These are phyloP conservation scores for Trissolcus japonicus DNA, from an alignment of 2,888 invertebrate genomes.

Conservation along the genomic window DNA sequence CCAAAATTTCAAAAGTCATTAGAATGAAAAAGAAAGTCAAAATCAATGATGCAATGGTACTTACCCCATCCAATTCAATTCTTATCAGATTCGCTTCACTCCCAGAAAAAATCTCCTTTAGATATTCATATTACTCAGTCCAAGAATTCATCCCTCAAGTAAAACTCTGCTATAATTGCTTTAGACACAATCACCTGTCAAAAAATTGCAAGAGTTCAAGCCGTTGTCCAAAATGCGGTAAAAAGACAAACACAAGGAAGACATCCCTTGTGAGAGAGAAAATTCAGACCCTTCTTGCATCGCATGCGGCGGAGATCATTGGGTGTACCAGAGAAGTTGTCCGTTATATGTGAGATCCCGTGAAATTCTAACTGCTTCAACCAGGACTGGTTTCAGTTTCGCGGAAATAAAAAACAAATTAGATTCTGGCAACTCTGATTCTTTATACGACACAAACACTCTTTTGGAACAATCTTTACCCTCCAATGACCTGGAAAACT, in stretches of 20 bases:
- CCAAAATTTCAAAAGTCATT: not conserved
- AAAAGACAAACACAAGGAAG: not conserved
- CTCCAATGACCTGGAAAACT: not conserved
- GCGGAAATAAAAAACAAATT: not conserved
- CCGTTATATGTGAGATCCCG: not conserved
- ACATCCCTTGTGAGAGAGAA: not conserved
- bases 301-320: not conserved
- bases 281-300: not conserved
- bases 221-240: conserved; percentile 3
- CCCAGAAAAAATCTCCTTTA: not conserved
- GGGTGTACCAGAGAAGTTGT: not conserved
- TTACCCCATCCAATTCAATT: not conserved
- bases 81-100: not conserved
- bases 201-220: conserved; percentile 4
- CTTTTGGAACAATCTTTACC: not conserved
- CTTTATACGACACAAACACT: not conserved
- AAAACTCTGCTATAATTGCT: conserved; percentile 9
- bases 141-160: not conserved
- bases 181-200: not conserved
- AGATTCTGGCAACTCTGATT: not conserved
- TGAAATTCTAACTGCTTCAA: not conserved
- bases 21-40: not conserved
- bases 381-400: not conserved
- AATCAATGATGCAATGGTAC: not conserved
- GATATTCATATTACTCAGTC: not conserved